Conservation (phyloP, 2,888 invertebrate genomes). For the Selenia dentaria region DNA sequence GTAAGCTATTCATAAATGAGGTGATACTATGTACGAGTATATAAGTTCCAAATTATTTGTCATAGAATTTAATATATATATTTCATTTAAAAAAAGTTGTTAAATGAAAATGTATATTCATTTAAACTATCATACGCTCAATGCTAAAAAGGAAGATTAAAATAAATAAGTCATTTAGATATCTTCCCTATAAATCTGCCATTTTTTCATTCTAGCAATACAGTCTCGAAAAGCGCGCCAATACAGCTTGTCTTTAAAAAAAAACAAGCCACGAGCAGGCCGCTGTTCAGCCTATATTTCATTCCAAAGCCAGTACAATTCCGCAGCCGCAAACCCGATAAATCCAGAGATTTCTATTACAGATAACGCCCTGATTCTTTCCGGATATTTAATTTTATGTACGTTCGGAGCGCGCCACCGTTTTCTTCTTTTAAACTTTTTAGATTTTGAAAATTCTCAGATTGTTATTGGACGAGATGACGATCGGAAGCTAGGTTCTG, state of each 20-base stretch:
- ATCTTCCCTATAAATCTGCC: too few species aligned
- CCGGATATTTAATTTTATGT: constrained; percentile 80
- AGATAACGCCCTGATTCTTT: constrained; percentile 78
- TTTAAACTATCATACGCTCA: too few species aligned
- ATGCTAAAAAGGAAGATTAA: too few species aligned
- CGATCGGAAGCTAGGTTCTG: not conserved
- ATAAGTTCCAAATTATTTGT: too few species aligned
- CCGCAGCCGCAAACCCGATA: constrained; percentile 71
- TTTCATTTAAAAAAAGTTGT: too few species aligned
- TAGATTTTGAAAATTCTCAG: constrained; percentile 36
- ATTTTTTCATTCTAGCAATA: constrained; percentile 8
- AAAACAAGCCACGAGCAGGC: constrained; percentile 42
- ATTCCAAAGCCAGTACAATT: constrained; percentile 59
- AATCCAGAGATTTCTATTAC: constrained; percentile 81
- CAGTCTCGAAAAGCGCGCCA: constrained; percentile 46
- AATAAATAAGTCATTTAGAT: too few species aligned
- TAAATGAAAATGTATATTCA: too few species aligned
- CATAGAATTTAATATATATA: too few species aligned
- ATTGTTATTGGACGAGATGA: constrained; percentile 23
- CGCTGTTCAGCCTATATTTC: constrained; percentile 70
- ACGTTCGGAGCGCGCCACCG: constrained; percentile 46
- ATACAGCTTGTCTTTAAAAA: constrained; percentile 54
- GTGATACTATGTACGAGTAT: too few species aligned
- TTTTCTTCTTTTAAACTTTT: constrained; percentile 59
- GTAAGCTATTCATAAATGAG: too few species aligned